Conservation (phyloP, 1,140 invertebrate species). For the Belonocnema kinseyi region DNA sequence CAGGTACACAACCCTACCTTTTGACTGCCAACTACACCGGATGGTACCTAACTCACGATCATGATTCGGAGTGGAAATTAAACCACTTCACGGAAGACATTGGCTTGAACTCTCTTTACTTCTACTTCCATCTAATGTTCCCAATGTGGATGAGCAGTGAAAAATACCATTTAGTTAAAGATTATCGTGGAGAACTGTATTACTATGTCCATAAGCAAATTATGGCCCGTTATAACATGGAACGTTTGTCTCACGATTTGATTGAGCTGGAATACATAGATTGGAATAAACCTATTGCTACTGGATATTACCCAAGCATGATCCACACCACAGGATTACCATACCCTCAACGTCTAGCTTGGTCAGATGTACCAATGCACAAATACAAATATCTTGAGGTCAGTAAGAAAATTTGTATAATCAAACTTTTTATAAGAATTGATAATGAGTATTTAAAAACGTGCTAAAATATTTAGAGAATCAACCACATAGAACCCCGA, state of each 20-base stretch:
- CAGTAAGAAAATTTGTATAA: slow-evolving; percentile 28
- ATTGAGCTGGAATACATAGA: slow-evolving; percentile 78
- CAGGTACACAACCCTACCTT: slow-evolving; percentile 45
- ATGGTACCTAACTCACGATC: slow-evolving; percentile 72
- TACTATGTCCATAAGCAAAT: slow-evolving; percentile 80
- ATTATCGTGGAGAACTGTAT: slow-evolving; percentile 80
- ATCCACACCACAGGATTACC: slow-evolving; percentile 79
- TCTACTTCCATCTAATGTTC: slow-evolving; percentile 78
- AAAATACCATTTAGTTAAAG: slow-evolving; percentile 72
- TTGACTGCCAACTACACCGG: slow-evolving; percentile 75
- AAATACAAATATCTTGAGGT: slow-evolving; percentile 60
- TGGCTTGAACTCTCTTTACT: slow-evolving; percentile 82
- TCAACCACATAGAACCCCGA: slow-evolving; percentile 77
- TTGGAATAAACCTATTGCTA: slow-evolving; percentile 74
- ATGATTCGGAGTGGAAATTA: slow-evolving; percentile 75
- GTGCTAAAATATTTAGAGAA: background rate
- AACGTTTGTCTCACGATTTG: slow-evolving; percentile 80
- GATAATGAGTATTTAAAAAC: slow-evolving; percentile 19
- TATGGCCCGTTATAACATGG: slow-evolving; percentile 81
- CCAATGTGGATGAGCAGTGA: slow-evolving; percentile 79
- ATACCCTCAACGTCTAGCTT: slow-evolving; percentile 79
- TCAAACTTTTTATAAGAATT: slow-evolving; percentile 10
- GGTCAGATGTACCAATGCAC: slow-evolving; percentile 64
- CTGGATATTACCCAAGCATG: slow-evolving; percentile 80
- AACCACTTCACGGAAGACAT: slow-evolving; percentile 84